Base-by-base conservation (phyloP, 1,140 invertebrate genomes). In the Sycophaga agraensis region DNA sequence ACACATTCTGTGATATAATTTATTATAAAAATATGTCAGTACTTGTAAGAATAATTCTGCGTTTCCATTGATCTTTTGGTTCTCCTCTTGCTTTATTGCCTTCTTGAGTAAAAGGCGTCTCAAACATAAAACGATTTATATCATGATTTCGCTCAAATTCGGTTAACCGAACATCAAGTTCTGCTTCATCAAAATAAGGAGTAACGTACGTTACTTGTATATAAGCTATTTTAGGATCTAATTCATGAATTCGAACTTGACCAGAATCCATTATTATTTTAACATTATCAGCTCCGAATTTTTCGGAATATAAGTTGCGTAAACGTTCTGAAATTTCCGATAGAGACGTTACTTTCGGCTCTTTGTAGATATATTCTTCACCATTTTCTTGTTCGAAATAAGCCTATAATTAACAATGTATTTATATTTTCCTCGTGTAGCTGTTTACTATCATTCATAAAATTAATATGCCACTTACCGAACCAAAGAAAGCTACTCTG, bases 301-400 rank as follows among this genome's bases (percentile, higher is more conserved):
- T 96, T 51, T 93, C 89, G 66, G 87, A 87, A 77, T 93, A 96
- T 51, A 90, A 85, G 62, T 84, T 87, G 37, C 86, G 82, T 9
- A 92, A 80, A 51, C 94, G 84, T 71, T 97, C 93, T 2, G 94
- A 96, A 60, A 97, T 93, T 81, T 98, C 96, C 59, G 94, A 89
- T 5, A 98, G 82, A 1, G 91, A 91, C 2, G 96, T 98, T 3
- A 98, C 84, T 79, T 97, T 96, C 0, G 94, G 94, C 75, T 98
- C 95, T 76, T 97, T 97, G 71, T 98, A 98, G 63, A 98, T 89
- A 72, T 93, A 98, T 71, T 97, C 94, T 21, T 92, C 85, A 2
- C 90, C 90, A 74, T 91, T 89, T 67, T 97, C 94, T 65, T 95
- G 92, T 71, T 96, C 94, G 77, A 97, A 97, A 73, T 90, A 91